phyloP scores from a whole-genome alignment of 2,113 vertebrate genomes.

The Eira barbara region DNA sequence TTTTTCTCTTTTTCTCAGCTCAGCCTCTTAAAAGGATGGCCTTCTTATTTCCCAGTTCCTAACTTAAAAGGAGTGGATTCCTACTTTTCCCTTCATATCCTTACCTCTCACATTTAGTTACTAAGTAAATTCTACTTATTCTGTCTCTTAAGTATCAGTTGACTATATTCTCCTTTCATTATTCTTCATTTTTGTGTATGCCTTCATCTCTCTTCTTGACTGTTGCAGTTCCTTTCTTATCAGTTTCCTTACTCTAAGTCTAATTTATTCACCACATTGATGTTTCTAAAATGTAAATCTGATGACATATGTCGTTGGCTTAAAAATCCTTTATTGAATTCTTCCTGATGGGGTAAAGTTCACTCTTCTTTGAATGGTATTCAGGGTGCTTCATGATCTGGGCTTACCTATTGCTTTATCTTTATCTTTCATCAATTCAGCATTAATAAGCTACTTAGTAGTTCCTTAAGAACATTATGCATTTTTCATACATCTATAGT shows the following conservation, averaged over 20 bases:
- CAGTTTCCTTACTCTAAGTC: background rate
- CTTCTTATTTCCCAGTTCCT: background rate
- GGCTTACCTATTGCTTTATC: background rate
- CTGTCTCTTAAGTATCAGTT: background rate
- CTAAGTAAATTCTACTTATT: background rate
- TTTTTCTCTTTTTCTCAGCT: background rate
- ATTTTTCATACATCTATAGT: background rate
- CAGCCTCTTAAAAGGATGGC: background rate
- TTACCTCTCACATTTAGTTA: background rate
- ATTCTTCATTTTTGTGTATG: background rate
- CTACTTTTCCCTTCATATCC: background rate
- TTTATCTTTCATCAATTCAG: background rate
- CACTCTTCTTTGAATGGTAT: background rate
- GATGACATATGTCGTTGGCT: background rate
- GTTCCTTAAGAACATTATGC: background rate
- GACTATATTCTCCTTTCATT: background rate
- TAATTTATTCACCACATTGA: background rate
- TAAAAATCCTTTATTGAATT: background rate
- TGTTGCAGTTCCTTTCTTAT: background rate
- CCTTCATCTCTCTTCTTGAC: background rate
- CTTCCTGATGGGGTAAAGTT: background rate
- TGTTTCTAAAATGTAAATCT: slow-evolving; percentile 29
- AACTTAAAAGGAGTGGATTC: background rate
- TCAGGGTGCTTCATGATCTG: background rate
- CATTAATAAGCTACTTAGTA: background rate